Evolutionary conservation across 2,888 invertebrate genomes (phyloP).

Genomic region (Timema podura): DNA sequence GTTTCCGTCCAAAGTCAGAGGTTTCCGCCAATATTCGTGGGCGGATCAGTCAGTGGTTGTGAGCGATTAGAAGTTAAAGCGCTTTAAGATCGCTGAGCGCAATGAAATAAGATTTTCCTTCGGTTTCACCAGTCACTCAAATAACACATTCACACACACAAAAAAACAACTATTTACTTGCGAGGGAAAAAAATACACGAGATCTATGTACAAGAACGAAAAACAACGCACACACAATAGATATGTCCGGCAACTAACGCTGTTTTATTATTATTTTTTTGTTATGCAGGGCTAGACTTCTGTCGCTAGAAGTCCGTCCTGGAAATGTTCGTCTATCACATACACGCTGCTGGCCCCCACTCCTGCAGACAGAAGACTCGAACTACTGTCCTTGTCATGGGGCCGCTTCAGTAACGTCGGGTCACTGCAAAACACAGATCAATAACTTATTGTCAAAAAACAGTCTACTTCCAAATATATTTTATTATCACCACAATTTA

Average conservation of each 20-base stretch:
- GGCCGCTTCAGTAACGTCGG: slow-evolving; percentile 67
- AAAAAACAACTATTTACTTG: slow-evolving; percentile 9
- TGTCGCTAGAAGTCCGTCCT: slow-evolving; percentile 58
- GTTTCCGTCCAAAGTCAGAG: too few species aligned
- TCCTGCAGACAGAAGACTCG: slow-evolving; percentile 34
- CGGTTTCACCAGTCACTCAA: slow-evolving; percentile 24
- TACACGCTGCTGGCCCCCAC: slow-evolving; percentile 52
- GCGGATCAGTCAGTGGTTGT: slow-evolving; percentile 8
- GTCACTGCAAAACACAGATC: slow-evolving; percentile 55
- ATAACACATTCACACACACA: slow-evolving; percentile 29
- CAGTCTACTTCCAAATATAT: too few species aligned
- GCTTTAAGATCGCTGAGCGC: neutral
- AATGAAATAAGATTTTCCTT: too few species aligned
- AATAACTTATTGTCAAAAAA: too few species aligned
- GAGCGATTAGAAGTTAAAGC: neutral
- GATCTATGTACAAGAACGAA: slow-evolving; percentile 15
- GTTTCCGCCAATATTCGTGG: slow-evolving; percentile 11
- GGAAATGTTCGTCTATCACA: slow-evolving; percentile 72
- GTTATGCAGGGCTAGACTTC: slow-evolving; percentile 59
- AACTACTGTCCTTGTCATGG: slow-evolving; percentile 55
- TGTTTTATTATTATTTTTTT: neutral
- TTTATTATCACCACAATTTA: too few species aligned
- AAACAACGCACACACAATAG: slow-evolving; percentile 26
- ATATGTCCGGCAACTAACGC: neutral
- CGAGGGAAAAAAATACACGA: neutral